Evolutionary conservation across 2,888 invertebrate species (phyloP).

Genomic region (Eupithecia pulchellata): DNA sequence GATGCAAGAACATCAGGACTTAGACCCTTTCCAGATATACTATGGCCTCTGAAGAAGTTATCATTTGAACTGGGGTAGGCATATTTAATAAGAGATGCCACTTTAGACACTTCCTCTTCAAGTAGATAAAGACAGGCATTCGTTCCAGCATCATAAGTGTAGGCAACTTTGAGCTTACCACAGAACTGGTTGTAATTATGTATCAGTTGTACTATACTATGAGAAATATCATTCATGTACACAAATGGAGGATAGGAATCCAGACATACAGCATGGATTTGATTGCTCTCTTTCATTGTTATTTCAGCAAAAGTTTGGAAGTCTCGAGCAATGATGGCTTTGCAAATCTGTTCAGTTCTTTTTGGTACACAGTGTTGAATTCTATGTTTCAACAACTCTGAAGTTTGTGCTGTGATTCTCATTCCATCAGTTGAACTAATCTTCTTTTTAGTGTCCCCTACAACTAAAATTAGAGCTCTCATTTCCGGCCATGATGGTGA

Average conservation of each 20-base stretch:
- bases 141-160: conserved; percentile 99
- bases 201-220: conserved; percentile 91
- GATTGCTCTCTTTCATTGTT: conserved; percentile 99
- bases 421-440: conserved; percentile 95
- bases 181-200: conserved; percentile 92
- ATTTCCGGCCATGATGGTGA: conserved; percentile 95
- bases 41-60: conserved; percentile 68
- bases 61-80: conserved; percentile 88
- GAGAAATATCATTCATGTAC: conserved; percentile 96
- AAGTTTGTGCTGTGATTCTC: conserved; percentile 92
- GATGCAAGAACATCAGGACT: conserved; percentile 55
- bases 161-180: conserved; percentile 91
- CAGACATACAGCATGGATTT: conserved; percentile 96
- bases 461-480: conserved; percentile 94
- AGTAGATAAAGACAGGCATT: conserved; percentile 96
- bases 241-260: conserved; percentile 97
- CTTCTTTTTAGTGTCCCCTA: conserved; percentile 93
- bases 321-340: conserved; percentile 88
- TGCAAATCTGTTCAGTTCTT: conserved; percentile 84
- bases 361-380: conserved; percentile 90
- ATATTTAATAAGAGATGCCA: conserved; percentile 88
- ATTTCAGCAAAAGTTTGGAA: conserved; percentile 95
- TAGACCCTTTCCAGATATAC: conserved; percentile 42
- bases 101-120: conserved; percentile 89
- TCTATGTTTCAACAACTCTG: conserved; percentile 91